A percentile compares a stretch with the other conserved stretches of the same genome.
Evolutionary conservation across 2,888 invertebrate genomes (phyloP).

Genomic region (Drosophila nr. perissopoda): DNA sequence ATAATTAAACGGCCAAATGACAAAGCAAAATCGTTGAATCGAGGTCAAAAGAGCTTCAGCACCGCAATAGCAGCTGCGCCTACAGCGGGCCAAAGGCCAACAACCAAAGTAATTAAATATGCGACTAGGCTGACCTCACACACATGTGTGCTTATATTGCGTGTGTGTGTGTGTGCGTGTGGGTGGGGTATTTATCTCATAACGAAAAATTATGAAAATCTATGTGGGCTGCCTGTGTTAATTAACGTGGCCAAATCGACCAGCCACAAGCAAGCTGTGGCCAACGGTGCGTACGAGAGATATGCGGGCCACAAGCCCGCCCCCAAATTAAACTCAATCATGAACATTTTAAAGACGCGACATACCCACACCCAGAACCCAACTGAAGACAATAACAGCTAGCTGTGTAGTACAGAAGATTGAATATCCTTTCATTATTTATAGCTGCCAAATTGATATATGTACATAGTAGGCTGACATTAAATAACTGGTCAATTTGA

Average conservation of each 20-base stretch:
- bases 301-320: slow-evolving; percentile 32
- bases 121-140: slow-evolving; percentile 64
- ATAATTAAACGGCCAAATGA: slow-evolving; percentile 81
- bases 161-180: slow-evolving; percentile 7
- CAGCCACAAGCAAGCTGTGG: slow-evolving; percentile 28
- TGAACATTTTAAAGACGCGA: slow-evolving; percentile 55
- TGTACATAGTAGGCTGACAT: neutral
- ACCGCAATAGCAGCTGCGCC: slow-evolving; percentile 1
- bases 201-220: slow-evolving; percentile 72
- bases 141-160: slow-evolving; percentile 1
- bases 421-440: slow-evolving; percentile 3
- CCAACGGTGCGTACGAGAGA: slow-evolving; percentile 56
- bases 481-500: neutral
- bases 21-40: slow-evolving; percentile 78
- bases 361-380: slow-evolving; percentile 1
- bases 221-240: slow-evolving; percentile 61
- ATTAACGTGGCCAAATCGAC: slow-evolving; percentile 57
- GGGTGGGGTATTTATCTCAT: slow-evolving; percentile 49
- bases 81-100: slow-evolving; percentile 30
- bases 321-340: slow-evolving; percentile 39
- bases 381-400: slow-evolving; percentile 13
- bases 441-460: neutral
- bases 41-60: slow-evolving; percentile 60
- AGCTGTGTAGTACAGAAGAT: neutral
- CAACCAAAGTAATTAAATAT: slow-evolving; percentile 73